Percentiles rank a stretch among this genome's conserved stretches.
Conservation (phyloP, 1,140 invertebrate species). For the Bilobella aurantiaca region DNA sequence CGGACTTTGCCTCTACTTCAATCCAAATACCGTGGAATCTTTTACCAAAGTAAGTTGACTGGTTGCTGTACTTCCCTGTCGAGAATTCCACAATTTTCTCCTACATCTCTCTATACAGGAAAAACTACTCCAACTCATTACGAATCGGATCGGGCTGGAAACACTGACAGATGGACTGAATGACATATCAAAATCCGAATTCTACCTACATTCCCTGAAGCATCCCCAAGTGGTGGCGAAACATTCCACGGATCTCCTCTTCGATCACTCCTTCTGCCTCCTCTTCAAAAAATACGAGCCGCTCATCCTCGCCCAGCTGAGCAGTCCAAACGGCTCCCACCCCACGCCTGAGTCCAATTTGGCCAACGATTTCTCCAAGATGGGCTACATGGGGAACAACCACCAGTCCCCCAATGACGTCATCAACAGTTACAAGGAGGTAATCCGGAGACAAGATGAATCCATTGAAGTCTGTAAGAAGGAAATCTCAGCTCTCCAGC, state of each 20-base stretch:
- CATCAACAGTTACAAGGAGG: slow-evolving; percentile 69
- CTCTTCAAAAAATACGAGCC: slow-evolving; percentile 63
- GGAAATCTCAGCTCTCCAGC: slow-evolving; percentile 17
- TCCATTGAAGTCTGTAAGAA: slow-evolving; percentile 21
- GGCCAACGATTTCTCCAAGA: not conserved
- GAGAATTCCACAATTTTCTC: too few relatives aligned
- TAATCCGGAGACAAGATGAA: slow-evolving; percentile 32
- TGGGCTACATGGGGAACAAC: not conserved
- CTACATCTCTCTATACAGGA: too few relatives aligned
- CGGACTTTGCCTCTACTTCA: slow-evolving; percentile 83
- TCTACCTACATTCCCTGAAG: slow-evolving; percentile 81
- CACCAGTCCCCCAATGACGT: slow-evolving; percentile 48
- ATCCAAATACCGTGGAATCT: slow-evolving; percentile 70
- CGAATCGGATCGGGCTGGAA: slow-evolving; percentile 84
- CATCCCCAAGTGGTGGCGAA: slow-evolving; percentile 77
- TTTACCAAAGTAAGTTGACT: slow-evolving; percentile 51
- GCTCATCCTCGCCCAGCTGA: slow-evolving; percentile 25
- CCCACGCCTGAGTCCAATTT: not conserved
- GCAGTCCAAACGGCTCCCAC: not conserved
- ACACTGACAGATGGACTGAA: slow-evolving; percentile 74
- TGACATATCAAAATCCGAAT: slow-evolving; percentile 76
- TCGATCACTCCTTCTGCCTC: slow-evolving; percentile 93
- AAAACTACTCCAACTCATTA: slow-evolving; percentile 70
- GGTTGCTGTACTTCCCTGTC: slow-evolving; percentile 25
- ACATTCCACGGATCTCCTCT: slow-evolving; percentile 63